Conservation (phyloP, 2,797 vertebrate species). For the Sebastes jordani region DNA sequence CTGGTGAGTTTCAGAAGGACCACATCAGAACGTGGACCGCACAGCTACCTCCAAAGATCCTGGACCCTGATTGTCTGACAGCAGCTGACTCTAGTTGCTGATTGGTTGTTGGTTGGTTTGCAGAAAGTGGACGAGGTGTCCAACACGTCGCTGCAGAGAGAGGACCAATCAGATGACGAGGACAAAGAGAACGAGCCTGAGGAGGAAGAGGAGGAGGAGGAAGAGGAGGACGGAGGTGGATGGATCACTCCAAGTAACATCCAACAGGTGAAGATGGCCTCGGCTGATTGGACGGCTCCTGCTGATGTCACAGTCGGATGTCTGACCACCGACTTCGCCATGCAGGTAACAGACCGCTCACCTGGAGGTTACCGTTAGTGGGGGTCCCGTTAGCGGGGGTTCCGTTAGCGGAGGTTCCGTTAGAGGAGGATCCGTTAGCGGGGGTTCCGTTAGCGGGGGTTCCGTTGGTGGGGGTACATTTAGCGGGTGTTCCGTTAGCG, state of each 20-base stretch:
- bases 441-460: no score
- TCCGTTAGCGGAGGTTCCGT: no score
- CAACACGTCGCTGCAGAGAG: neutral
- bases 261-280: constrained; percentile 85
- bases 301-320: constrained; percentile 87
- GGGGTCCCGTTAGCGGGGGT: no score
- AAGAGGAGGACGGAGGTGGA: constrained; percentile 73
- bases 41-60: no score
- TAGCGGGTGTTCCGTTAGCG: no score
- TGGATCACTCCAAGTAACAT: constrained; percentile 98
- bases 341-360: constrained; percentile 86
- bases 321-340: constrained; percentile 95
- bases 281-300: constrained; percentile 71
- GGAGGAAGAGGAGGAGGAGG: constrained; percentile 50
- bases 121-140: constrained; percentile 41
- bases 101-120: neutral
- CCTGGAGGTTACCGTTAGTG: neutral
- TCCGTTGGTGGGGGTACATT: no score
- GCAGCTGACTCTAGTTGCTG: no score
- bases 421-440: no score
- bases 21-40: no score
- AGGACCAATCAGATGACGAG: constrained; percentile 35
- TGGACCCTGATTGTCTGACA: no score
- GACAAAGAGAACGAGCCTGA: constrained; percentile 48
- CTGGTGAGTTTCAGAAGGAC: constrained; percentile 79